phyloP scores from a whole-genome alignment of 2,797 vertebrate genomes.

The Chrysocyon brachyurus region DNA sequence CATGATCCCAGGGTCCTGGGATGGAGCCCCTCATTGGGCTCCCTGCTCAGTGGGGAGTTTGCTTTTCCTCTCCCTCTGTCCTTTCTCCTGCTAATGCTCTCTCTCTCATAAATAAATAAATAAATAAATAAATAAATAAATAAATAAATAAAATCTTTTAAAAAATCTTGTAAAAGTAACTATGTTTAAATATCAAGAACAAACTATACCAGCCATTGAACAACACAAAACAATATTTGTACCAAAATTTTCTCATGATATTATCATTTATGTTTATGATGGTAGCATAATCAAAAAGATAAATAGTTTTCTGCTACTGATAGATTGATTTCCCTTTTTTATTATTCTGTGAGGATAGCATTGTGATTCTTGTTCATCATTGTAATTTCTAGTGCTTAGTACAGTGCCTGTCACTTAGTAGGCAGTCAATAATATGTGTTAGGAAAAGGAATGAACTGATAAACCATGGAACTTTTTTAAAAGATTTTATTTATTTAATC shows the following conservation, averaged over 20 bases:
- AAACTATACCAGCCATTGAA: background rate
- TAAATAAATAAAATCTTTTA: no score
- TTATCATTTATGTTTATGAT: background rate
- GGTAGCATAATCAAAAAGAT: background rate
- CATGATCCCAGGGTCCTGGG: no score
- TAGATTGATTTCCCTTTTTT: background rate
- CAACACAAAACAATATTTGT: background rate
- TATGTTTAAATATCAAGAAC: background rate
- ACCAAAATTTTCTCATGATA: background rate
- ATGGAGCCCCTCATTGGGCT: no score
- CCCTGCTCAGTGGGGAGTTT: no score
- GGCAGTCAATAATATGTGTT: background rate
- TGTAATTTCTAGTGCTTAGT: background rate
- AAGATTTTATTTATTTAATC: no score
- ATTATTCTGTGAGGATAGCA: background rate
- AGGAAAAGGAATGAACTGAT: background rate
- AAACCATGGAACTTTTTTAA: no score
- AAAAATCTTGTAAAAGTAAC: background rate
- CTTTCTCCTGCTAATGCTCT: no score
- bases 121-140: no score
- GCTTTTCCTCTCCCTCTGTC: no score
- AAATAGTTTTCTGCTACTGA: background rate
- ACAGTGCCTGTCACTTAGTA: no score
- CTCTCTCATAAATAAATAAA: no score
- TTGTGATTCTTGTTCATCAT: background rate